Evolutionary conservation across 2,888 invertebrate species (phyloP), one percentile per base, ranked within the genome.

Genomic region (Lasioglossum morio): DNA sequence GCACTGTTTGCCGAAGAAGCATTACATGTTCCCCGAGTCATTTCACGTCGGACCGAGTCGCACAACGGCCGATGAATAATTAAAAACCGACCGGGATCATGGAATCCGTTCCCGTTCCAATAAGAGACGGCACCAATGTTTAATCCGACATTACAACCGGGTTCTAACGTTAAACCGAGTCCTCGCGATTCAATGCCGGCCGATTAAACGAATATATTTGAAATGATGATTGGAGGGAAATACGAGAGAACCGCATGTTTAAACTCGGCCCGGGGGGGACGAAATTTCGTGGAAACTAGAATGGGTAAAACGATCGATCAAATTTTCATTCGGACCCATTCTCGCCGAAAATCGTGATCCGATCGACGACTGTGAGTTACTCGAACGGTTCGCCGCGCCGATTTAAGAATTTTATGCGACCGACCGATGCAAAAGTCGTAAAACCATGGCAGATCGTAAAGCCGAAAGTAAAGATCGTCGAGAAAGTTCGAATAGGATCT

Each of bases 151-250:
- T 76, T 66, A 66, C 63, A 57, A 46, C 37, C 14, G 23, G 34
- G 23, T 46, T n/a, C 66, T 66, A n/a, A 76, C 66, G 46, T 46
- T 76, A 43, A 46, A 66, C 63, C 46, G 63, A 48, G n/a, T 16
- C 14, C 43, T 30, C 60, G n/a, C 76, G 66, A 27, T 66, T 76
- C 63, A 76, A 76, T 76, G 63, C 16, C 46, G 30, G 66, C 40
- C 76, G 76, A 76, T 66, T 76, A 76, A 76, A 76, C 76, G 76
- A 66, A 66, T 66, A 66, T 46, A 76, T 76, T 76, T 76, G 76
- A 76, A 76, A 76, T 46, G 46, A 76, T 48, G 66, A 76, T 66
- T 76, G 76, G 46, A 43, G 69, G 63, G 46, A 46, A 76, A 23
- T 46, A 76, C 46, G 34, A n/a, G 76, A 37, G 76, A 23, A 63